Evolutionary conservation across 2,797 vertebrate genomes (phyloP).

Genomic region (Sphenodon punctatus): DNA sequence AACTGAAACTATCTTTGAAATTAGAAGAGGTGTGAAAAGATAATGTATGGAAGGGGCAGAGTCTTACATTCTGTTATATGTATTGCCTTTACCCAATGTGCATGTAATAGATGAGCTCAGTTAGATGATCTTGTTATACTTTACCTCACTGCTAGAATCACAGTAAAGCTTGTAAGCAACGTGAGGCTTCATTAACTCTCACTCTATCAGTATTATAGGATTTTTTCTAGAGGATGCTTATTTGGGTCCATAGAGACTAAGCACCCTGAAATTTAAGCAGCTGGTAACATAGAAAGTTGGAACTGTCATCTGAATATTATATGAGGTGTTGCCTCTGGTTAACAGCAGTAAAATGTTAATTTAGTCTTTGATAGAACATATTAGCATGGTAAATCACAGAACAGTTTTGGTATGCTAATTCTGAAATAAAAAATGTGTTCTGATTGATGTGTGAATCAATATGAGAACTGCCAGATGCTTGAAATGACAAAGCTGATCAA

Average conservation of each 20-base stretch:
- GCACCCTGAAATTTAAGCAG: slow-evolving; percentile 53
- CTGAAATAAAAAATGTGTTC: slow-evolving; percentile 56
- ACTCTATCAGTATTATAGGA: not conserved
- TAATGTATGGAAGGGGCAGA: not conserved
- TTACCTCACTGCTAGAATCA: slow-evolving; percentile 17
- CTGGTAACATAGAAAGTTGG: slow-evolving; percentile 52
- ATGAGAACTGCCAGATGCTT: slow-evolving; percentile 52
- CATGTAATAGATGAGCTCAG: not conserved
- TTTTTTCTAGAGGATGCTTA: slow-evolving; percentile 22
- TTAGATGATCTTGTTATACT: not conserved
- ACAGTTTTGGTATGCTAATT: slow-evolving; percentile 67
- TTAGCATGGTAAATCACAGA: slow-evolving; percentile 70
- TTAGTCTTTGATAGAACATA: slow-evolving; percentile 69
- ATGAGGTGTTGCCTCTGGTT: slow-evolving; percentile 57
- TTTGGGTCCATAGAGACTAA: slow-evolving; percentile 31
- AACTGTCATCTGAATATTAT: slow-evolving; percentile 55
- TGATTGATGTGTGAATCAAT: slow-evolving; percentile 66
- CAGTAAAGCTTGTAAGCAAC: not conserved
- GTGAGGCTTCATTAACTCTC: slow-evolving; percentile 13
- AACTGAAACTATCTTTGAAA: not conserved
- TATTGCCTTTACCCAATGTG: not conserved
- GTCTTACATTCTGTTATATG: not conserved
- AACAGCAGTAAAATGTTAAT: slow-evolving; percentile 71
- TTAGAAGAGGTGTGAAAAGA: slow-evolving; percentile 12
- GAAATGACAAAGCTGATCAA: slow-evolving; percentile 59